Conservation (phyloP, 2,113 vertebrate species). For the Seriola aureovittata region DNA sequence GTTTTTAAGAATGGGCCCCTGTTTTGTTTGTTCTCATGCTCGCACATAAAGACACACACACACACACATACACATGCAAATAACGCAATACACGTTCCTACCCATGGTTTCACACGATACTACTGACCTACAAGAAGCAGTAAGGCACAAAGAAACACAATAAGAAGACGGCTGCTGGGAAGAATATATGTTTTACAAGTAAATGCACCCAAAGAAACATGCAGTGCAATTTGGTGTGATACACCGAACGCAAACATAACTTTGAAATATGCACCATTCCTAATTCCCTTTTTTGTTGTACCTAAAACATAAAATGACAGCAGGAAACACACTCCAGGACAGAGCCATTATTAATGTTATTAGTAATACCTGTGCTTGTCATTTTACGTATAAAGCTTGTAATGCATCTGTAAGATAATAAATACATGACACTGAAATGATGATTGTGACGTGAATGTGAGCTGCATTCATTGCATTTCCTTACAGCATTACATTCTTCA, state of each 20-base stretch:
- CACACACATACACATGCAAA: not conserved
- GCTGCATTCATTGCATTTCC: conserved; percentile 58
- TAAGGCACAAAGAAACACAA: too few relatives aligned
- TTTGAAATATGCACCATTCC: not conserved
- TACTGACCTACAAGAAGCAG: too few relatives aligned
- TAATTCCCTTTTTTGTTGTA: not conserved
- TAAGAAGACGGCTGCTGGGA: not conserved
- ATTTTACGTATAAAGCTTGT: not conserved
- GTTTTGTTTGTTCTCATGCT: not conserved
- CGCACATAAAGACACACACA: not conserved
- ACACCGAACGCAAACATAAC: not conserved
- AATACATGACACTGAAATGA: conserved; percentile 14
- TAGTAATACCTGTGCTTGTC: not conserved
- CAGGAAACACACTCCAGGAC: not conserved
- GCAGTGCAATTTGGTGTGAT: not conserved
- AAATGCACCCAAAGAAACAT: too few relatives aligned
- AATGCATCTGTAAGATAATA: not conserved
- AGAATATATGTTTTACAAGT: not conserved
- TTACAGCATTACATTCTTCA: conserved; percentile 66
- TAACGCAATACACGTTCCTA: not conserved
- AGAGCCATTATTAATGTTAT: conserved; percentile 1
- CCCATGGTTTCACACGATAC: not conserved
- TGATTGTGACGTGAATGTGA: conserved; percentile 26
- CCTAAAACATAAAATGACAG: not conserved
- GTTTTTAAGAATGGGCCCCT: not conserved